Percentiles rank a stretch among this genome's conserved stretches.
Evolutionary conservation across 2,113 vertebrate genomes (phyloP).

Genomic region (Mellivora capensis): DNA sequence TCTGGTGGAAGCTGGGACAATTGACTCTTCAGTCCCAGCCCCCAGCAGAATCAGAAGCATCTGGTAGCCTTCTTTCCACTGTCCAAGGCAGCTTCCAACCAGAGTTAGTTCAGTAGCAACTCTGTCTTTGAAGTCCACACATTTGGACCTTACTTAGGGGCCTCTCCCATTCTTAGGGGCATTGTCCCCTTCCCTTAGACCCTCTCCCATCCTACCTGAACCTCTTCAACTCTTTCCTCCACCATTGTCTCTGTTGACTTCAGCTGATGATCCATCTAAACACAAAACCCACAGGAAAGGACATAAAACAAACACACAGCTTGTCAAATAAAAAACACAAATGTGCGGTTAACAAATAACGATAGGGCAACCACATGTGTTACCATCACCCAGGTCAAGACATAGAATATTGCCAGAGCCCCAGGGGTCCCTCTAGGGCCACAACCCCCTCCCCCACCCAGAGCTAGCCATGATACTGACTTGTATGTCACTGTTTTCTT

Average conservation of each 20-base stretch:
- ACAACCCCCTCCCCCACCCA: not conserved
- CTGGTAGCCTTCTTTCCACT: not conserved
- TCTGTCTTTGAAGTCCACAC: not conserved
- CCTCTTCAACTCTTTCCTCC: not conserved
- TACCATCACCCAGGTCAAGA: not conserved
- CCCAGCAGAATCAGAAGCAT: not conserved
- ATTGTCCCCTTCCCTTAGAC: not conserved
- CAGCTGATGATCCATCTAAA: not conserved
- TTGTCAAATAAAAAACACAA: not conserved
- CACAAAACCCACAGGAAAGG: not conserved
- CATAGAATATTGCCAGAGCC: not conserved
- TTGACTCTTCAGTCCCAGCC: too few species aligned
- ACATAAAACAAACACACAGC: not conserved
- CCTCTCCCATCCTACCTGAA: not conserved
- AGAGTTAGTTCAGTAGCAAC: not conserved
- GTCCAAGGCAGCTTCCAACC: not conserved
- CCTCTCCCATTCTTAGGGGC: not conserved
- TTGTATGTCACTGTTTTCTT: not conserved
- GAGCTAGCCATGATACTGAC: too few species aligned
- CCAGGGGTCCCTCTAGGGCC: not conserved
- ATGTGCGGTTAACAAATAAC: not conserved
- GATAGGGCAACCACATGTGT: not conserved
- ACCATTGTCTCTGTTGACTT: not conserved
- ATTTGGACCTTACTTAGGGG: not conserved
- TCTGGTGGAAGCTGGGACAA: not conserved